These are phyloP conservation scores for Capitulum mitella DNA, from an alignment of 2,888 invertebrate genomes.

Conservation along the genomic window DNA sequence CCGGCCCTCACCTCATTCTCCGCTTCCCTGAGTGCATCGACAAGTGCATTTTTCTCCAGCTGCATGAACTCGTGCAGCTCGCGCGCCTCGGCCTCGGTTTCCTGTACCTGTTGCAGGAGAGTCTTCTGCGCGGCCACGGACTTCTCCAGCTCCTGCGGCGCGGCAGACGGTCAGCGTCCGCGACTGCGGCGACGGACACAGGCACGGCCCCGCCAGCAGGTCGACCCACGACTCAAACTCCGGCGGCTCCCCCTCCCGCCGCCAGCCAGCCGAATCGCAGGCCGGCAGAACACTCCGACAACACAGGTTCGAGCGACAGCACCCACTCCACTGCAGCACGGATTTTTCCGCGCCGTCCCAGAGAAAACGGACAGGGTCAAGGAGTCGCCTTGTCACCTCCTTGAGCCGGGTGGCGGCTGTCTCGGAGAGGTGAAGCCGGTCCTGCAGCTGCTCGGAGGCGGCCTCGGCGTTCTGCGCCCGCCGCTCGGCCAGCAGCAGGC, in stretches of 20 bases:
- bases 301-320: too few species aligned
- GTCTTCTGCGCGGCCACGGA: conserved; percentile 60
- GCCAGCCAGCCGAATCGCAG: too few species aligned
- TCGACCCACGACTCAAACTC: too few species aligned
- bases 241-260: too few species aligned
- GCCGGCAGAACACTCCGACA: too few species aligned
- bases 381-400: too few species aligned
- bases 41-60: conserved; percentile 70
- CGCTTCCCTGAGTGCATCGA: conserved; percentile 68
- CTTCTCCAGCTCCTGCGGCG: conserved; percentile 52
- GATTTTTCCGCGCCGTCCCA: too few species aligned
- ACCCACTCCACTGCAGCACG: too few species aligned
- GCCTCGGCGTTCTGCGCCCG: neutral
- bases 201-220: too few species aligned
- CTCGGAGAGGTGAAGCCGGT: neutral
- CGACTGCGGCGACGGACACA: too few species aligned
- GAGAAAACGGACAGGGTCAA: too few species aligned
- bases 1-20: conserved; percentile 55
- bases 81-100: conserved; percentile 67
- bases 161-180: neutral
- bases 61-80: conserved; percentile 83
- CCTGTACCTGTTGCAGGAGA: conserved; percentile 64
- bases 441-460: neutral
- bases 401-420: neutral
- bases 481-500: neutral